phyloP scores from a whole-genome alignment of 2,797 vertebrate species.

The Percopsis omiscomaycus region DNA sequence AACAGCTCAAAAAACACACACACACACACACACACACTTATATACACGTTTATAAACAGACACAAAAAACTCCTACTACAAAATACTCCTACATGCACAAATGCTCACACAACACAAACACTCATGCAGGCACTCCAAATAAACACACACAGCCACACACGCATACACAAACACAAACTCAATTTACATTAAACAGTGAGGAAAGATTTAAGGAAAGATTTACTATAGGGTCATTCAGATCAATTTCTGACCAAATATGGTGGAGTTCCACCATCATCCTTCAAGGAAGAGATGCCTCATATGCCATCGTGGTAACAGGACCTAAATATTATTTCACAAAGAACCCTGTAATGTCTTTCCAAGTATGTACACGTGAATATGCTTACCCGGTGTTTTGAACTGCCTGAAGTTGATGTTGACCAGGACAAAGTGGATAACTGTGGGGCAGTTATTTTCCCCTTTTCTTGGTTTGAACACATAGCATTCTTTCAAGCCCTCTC shows the following conservation, averaged over 20 bases:
- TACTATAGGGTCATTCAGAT: conserved; percentile 15
- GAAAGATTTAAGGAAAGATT: conserved; percentile 8
- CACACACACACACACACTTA: background rate
- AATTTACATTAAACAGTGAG: background rate
- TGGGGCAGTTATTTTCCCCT: conserved; percentile 91
- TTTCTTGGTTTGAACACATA: conserved; percentile 95
- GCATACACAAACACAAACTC: background rate
- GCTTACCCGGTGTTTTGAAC: conserved; percentile 92
- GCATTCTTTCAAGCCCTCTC: conserved; percentile 96
- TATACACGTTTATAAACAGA: conserved; percentile 13
- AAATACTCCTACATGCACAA: background rate
- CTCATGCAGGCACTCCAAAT: background rate
- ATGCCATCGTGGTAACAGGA: conserved; percentile 22
- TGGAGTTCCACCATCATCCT: conserved; percentile 16
- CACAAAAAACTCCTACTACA: background rate
- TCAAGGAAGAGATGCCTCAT: conserved; percentile 52
- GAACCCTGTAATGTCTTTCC: conserved; percentile 27
- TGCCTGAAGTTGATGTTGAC: conserved; percentile 94
- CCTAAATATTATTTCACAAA: conserved; percentile 12
- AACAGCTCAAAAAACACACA: conserved; percentile 42
- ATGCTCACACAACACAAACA: background rate
- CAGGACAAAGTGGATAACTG: conserved; percentile 94
- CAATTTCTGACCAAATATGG: conserved; percentile 10
- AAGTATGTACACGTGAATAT: background rate
- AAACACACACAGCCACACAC: conserved; percentile 5